Base-by-base conservation (phyloP, 2,797 vertebrate species). In the Typhlichthys subterraneus region DNA sequence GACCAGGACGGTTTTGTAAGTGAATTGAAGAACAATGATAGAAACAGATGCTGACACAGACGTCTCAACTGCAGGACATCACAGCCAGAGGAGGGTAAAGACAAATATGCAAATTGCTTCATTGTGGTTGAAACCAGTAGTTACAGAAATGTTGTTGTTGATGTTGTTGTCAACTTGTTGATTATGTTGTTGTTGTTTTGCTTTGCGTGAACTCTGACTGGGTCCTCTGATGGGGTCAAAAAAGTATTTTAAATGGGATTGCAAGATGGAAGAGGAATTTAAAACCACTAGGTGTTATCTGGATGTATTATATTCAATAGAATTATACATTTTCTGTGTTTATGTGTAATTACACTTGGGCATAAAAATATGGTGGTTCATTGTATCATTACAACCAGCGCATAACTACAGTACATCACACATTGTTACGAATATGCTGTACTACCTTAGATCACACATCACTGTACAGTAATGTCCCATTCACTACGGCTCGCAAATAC, bases 1-100 rank as follows among this genome's bases (percentile, higher is more conserved):
- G n/a, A 46, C 45, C 7, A 12, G 4, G 52, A 63, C 33, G 48
- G 63, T 31, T 13, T 60, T 61, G 55, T 49, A 57, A 75, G 72
- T 75, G 57, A 23, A 61, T 76, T 63, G 53, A 51, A 69, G 59
- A 12, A 58, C 73, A 57, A 86, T 79, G 74, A 73, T 53, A 67
- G 69, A 80, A 83, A 80, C 75, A 78, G 69, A 81, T 59, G 45
- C 48, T 45, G 0, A 2, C 51, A 13, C 23, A 65, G 65, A 70
- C 29, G 55, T 55, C 57, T 73, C 51, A 9, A 29, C 38, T 65
- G 31, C 2, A 29, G 52, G 59, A 61, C 45, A 52, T 57, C 63
- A 72, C 63, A 63, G 51, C 59, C 53, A 4, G 19, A 13, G 2
- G 45, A n/a, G 4, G 49, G 6, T 53, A 57, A 61, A 59, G 53